Conservation (phyloP, 2,113 vertebrate species). For the Saccopteryx leptura region DNA sequence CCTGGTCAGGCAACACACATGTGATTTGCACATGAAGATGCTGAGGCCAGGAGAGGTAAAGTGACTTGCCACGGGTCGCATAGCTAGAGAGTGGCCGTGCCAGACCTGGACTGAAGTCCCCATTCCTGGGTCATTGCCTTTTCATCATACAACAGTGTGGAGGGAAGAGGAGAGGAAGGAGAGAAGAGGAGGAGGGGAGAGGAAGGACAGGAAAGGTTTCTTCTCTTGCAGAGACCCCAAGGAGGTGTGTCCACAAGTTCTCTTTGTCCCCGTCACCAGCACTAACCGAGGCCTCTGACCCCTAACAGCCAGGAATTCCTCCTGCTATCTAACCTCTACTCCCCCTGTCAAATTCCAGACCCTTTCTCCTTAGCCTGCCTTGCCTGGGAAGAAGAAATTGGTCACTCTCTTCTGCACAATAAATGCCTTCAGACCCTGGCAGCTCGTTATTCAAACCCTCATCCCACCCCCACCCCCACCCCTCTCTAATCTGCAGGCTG, state of each 20-base stretch:
- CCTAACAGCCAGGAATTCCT: constrained; percentile 47
- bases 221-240: not conserved
- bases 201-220: too few species aligned
- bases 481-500: constrained; percentile 64
- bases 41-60: not conserved
- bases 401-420: constrained; percentile 72
- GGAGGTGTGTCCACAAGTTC: not conserved
- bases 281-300: not conserved
- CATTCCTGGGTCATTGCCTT: not conserved
- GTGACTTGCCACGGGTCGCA: constrained; percentile 14
- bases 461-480: constrained; percentile 48
- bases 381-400: constrained; percentile 36
- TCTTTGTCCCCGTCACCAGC: not conserved
- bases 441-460: constrained; percentile 73
- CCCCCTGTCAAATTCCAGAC: constrained; percentile 52
- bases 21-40: not conserved
- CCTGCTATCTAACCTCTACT: constrained; percentile 47
- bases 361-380: constrained; percentile 31
- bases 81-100: not conserved
- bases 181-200: too few species aligned
- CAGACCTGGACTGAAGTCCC: not conserved
- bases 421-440: constrained; percentile 71
- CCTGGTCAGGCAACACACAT: not conserved
- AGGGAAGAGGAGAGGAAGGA: not conserved
- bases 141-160: not conserved